These are phyloP conservation scores for Ceyx cyanopectus DNA, from an alignment of 2,113 vertebrate species.

Conservation along the genomic window DNA sequence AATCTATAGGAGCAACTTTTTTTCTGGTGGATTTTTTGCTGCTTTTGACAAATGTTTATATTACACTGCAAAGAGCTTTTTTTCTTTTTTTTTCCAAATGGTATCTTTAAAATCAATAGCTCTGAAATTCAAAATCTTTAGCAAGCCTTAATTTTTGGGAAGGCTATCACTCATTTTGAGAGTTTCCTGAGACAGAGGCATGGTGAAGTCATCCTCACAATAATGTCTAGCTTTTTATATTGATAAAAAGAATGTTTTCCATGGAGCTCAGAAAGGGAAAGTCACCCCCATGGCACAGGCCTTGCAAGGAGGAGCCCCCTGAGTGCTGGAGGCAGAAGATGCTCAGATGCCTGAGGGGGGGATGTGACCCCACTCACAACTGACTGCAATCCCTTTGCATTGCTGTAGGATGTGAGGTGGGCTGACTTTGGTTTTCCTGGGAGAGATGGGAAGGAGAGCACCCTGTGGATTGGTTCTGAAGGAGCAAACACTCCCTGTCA, in stretches of 20 bases:
- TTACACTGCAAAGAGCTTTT: slow-evolving; percentile 21
- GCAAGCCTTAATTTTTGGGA: slow-evolving; percentile 17
- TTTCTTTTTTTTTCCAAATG: slow-evolving; percentile 51
- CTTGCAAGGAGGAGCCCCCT: not conserved
- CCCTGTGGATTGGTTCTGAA: slow-evolving; percentile 90
- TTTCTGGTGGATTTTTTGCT: slow-evolving; percentile 39
- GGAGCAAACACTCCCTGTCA: slow-evolving; percentile 96
- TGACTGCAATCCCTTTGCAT: slow-evolving; percentile 5
- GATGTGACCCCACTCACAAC: not conserved
- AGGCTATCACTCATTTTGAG: slow-evolving; percentile 30
- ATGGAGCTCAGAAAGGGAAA: not conserved
- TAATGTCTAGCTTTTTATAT: not conserved
- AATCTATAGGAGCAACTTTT: slow-evolving; percentile 57
- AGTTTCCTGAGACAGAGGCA: not conserved
- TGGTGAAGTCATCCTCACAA: slow-evolving; percentile 22
- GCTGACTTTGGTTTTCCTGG: slow-evolving; percentile 92
- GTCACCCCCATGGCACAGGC: not conserved
- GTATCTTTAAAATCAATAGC: slow-evolving; percentile 57
- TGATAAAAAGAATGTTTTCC: not conserved
- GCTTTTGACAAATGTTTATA: slow-evolving; percentile 67
- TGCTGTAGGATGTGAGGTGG: slow-evolving; percentile 88
- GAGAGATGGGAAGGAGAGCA: slow-evolving; percentile 90
- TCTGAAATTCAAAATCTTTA: slow-evolving; percentile 45
- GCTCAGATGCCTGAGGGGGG: not conserved
- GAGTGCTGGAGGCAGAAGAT: not conserved